Base-by-base conservation (phyloP, 2,888 invertebrate genomes). In the Xanthorhoe designata region DNA sequence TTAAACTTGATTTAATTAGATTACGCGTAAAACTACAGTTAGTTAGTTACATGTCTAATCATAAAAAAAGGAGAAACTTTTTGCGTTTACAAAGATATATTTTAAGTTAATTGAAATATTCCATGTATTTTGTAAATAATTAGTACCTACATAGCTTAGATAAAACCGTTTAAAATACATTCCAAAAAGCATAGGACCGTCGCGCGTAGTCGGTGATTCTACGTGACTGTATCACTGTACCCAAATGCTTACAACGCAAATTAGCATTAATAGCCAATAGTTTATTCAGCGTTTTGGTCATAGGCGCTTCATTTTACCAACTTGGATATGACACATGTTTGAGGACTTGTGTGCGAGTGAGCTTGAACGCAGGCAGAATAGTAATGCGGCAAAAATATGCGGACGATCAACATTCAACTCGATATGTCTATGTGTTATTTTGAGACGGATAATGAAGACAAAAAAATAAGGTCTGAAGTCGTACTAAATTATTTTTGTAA, bases 291-390 rank as follows among this genome's bases (percentile, higher is more conserved):
- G 75, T 83, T 80, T 81, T 79, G 75, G 61, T 52, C 55, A 54
- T 67, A 73, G 76, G 71, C 70, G 75, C 76, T 79, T 81, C 78
- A 71, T 73, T 75, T 70, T 78, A 84, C 88, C 71, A 78, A 78
- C 90, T 90, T 89, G 90, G 90, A 83, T 87, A 88, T 89, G 90
- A 92, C 92, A 92, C 83, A 87, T 92, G 92, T 91, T 81, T 70
- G 71, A 77, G 78, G 80, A 79, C 79, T 76, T 67, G 54, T 82
- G 81, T 82, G 81, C 75, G 75, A 79, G 77, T 76, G 78, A 78
- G 76, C 76, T 76, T 72, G 68, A 52, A 77, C 87, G 80, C 79
- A 78, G 63, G 66, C 70, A 64, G 87, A 87, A 85, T 89, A 77
- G 76, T 76, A 81, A 84, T 82, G 60, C 70, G 64, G 78, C 76